phyloP scores from a whole-genome alignment of 2,888 invertebrate genomes.

The Plebejus anna region DNA sequence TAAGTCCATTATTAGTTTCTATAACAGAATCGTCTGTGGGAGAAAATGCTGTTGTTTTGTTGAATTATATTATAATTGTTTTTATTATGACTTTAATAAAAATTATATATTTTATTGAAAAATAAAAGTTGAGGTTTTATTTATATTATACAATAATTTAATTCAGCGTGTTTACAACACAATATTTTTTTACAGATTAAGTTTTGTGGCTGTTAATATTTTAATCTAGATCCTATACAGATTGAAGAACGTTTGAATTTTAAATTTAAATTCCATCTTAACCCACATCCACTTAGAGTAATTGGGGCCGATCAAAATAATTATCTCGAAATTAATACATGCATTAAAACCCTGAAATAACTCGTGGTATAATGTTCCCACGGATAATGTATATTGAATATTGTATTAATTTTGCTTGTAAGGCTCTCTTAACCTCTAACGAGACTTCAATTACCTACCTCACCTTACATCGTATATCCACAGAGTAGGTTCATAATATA shows the following conservation, averaged over 20 bases:
- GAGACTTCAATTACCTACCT: conserved; percentile 65
- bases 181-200: background rate
- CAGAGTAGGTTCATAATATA: background rate
- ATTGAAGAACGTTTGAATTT: background rate
- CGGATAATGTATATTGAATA: conserved; percentile 28
- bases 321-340: conserved; percentile 16
- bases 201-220: background rate
- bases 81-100: background rate
- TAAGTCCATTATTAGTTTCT: conserved; percentile 13
- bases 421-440: conserved; percentile 47
- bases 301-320: conserved; percentile 14
- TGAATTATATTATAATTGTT: background rate
- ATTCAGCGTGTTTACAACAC: too few relatives aligned
- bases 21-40: background rate
- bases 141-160: too few relatives aligned
- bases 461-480: conserved; percentile 62
- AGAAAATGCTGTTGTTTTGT: background rate
- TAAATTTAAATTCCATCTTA: background rate
- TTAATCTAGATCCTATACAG: background rate
- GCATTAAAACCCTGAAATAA: conserved; percentile 18
- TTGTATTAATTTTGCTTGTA: conserved; percentile 28
- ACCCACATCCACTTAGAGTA: conserved; percentile 14
- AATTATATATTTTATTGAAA: too few relatives aligned
- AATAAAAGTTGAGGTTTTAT: too few relatives aligned
- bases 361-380: conserved; percentile 19